Conservation (phyloP, 1,140 invertebrate species). For the Charaxes varanes region DNA sequence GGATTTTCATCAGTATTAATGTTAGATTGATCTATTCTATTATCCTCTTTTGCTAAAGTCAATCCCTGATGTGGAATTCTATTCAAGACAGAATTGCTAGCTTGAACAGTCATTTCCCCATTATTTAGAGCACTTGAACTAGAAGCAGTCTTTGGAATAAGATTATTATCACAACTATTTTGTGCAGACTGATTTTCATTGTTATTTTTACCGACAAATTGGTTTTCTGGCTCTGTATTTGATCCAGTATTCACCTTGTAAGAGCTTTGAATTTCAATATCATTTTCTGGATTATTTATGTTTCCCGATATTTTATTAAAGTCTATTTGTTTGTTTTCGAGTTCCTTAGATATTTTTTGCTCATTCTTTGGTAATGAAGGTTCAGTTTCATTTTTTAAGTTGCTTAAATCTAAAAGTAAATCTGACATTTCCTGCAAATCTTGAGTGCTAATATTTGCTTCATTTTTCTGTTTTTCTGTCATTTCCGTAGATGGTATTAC, state of each 20-base stretch:
- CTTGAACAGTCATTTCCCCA: conserved; percentile 26
- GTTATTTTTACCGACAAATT: conserved; percentile 7
- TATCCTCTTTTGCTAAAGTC: background rate
- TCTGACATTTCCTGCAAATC: conserved; percentile 47
- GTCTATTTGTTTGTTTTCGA: no score
- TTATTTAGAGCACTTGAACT: background rate
- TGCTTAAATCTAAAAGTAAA: conserved; percentile 28
- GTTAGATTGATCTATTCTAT: conserved; percentile 3
- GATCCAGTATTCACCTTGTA: no score
- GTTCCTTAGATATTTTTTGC: no score
- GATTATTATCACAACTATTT: conserved; percentile 2
- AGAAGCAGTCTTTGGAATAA: conserved; percentile 2
- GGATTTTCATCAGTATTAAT: background rate
- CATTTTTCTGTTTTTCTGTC: background rate
- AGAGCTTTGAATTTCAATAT: no score
- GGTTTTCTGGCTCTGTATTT: conserved; percentile 15
- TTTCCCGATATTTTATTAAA: no score
- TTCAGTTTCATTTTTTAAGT: background rate
- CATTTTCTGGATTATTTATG: background rate
- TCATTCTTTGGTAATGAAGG: no score
- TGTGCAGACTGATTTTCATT: conserved; percentile 1
- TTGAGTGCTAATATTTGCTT: conserved; percentile 14
- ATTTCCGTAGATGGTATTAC: background rate
- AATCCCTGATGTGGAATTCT: background rate
- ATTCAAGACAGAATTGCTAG: conserved; percentile 25